These are phyloP conservation scores for Hypsopygia costalis DNA, from an alignment of 2,888 invertebrate genomes.

Conservation along the genomic window DNA sequence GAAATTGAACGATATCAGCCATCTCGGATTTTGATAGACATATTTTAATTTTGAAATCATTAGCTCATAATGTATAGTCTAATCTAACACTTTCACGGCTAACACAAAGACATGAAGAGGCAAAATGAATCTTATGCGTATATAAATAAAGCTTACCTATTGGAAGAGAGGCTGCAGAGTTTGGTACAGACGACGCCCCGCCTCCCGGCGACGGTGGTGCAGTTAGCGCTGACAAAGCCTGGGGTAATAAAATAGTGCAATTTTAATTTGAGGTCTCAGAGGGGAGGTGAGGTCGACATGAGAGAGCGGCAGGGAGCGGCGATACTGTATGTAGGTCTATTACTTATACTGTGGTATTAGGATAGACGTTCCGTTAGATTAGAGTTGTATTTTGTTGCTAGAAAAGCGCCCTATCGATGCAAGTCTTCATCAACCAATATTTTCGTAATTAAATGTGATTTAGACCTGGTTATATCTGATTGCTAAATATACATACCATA, in stretches of 20 bases:
- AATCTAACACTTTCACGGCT: conserved; percentile 30
- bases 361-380: too few species aligned
- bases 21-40: too few species aligned
- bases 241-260: conserved; percentile 8
- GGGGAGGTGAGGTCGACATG: background rate
- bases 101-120: conserved; percentile 21
- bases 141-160: conserved; percentile 51
- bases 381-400: too few species aligned
- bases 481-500: conserved; percentile 43
- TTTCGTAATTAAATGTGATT: too few species aligned
- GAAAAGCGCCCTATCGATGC: too few species aligned
- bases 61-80: background rate
- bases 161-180: conserved; percentile 70
- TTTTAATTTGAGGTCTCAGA: background rate
- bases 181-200: conserved; percentile 60
- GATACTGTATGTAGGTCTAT: too few species aligned
- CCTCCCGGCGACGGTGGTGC: conserved; percentile 75
- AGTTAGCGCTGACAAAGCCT: conserved; percentile 68
- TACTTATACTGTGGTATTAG: too few species aligned
- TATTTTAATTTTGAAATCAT: background rate
- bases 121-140: conserved; percentile 6
- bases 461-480: too few species aligned
- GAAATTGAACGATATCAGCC: too few species aligned
- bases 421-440: too few species aligned
- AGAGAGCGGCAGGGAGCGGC: too few species aligned